Evolutionary conservation across 2,113 vertebrate genomes (phyloP).

Genomic region (Muntiacus reevesi): DNA sequence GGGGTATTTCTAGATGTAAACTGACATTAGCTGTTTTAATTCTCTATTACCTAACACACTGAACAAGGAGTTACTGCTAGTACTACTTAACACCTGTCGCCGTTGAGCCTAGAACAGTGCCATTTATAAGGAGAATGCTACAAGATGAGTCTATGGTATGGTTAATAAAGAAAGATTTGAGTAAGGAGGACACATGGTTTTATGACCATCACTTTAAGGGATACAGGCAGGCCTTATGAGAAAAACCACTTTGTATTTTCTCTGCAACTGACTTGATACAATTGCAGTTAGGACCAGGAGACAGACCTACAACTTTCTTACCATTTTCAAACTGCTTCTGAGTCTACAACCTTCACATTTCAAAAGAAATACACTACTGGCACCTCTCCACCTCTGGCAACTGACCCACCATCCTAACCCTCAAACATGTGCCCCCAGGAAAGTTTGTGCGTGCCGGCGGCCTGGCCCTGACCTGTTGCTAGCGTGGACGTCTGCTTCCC

Average conservation of each 20-base stretch:
- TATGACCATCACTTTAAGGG: not conserved
- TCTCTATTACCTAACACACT: not conserved
- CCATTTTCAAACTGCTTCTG: not conserved
- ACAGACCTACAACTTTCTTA: not conserved
- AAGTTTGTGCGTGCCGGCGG: not conserved
- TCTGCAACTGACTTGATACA: not conserved
- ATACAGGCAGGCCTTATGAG: not conserved
- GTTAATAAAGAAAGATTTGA: not conserved
- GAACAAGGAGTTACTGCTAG: not conserved
- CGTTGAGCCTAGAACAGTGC: not conserved
- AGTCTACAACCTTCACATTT: not conserved
- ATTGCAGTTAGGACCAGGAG: not conserved
- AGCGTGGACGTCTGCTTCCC: slow-evolving; percentile 93
- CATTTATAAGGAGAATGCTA: not conserved
- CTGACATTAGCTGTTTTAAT: not conserved
- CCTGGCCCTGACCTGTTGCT: slow-evolving; percentile 90
- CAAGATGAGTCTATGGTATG: not conserved
- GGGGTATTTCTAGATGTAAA: not conserved
- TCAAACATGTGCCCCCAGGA: not conserved
- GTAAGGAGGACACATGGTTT: not conserved
- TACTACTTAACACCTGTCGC: not conserved
- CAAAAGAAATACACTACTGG: not conserved
- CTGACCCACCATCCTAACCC: not conserved
- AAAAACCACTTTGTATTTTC: not conserved
- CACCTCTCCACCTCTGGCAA: not conserved